Percentiles rank a stretch among this genome's conserved stretches.
phyloP scores from a whole-genome alignment of 2,797 vertebrate genomes.

The Amblyopsis hoosieri region DNA sequence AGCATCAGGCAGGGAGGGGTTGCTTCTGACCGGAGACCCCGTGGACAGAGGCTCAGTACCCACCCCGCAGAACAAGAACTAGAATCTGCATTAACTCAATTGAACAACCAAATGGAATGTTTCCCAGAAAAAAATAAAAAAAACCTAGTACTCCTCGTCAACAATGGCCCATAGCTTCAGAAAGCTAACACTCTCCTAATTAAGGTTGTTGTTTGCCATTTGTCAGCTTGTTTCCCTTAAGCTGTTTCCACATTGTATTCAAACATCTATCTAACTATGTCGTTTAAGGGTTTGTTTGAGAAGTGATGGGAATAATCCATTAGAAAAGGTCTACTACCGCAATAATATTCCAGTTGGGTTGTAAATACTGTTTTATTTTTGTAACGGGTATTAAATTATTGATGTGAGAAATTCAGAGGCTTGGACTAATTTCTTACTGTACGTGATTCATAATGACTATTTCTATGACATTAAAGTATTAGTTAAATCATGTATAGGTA shows the following conservation, averaged over 20 bases:
- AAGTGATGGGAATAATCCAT: not conserved
- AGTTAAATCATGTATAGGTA: constrained; percentile 3
- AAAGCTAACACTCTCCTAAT: constrained; percentile 2
- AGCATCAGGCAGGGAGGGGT: not conserved
- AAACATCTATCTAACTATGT: not conserved
- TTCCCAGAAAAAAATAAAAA: too few species aligned
- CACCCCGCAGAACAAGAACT: constrained; percentile 10
- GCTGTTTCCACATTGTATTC: not conserved
- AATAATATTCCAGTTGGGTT: constrained; percentile 8
- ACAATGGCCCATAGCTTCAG: constrained; percentile 13
- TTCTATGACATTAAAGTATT: constrained; percentile 2
- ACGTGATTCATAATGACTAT: constrained; percentile 2
- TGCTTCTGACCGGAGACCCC: not conserved
- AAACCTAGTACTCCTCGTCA: too few species aligned
- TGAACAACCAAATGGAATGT: too few species aligned
- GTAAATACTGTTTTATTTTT: constrained; percentile 50
- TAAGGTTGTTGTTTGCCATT: constrained; percentile 1
- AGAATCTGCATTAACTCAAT: constrained; percentile 13
- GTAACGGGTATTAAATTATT: constrained; percentile 28
- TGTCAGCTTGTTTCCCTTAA: constrained; percentile 7
- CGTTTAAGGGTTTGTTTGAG: constrained; percentile 11
- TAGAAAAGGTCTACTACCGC: not conserved
- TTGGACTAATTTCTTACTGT: constrained; percentile 1
- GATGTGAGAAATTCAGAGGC: constrained; percentile 11
- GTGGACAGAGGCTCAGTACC: constrained; percentile 9